phyloP scores from a whole-genome alignment of 2,888 invertebrate genomes.

The Deroplatys truncata region DNA sequence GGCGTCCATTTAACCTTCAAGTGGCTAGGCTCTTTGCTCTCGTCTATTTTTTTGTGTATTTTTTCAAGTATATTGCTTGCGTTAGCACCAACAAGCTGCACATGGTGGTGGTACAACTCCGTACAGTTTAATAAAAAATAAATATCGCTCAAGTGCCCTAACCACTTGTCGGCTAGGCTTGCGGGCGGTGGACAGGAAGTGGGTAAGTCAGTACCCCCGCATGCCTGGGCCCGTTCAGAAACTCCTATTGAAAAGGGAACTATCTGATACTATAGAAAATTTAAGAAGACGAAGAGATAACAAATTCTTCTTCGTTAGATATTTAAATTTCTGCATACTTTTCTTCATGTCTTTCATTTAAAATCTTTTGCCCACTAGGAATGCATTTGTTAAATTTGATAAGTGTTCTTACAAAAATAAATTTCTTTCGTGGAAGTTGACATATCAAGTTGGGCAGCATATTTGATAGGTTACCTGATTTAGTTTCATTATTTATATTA shows the following conservation, averaged over 20 bases:
- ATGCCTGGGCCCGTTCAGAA: slow-evolving; percentile 15
- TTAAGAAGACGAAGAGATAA: slow-evolving; percentile 33
- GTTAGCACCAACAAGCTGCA: background rate
- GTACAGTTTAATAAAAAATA: background rate
- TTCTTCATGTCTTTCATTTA: slow-evolving; percentile 33
- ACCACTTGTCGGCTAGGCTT: background rate
- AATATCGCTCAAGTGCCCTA: background rate
- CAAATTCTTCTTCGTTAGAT: slow-evolving; percentile 32
- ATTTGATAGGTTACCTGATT: slow-evolving; percentile 35
- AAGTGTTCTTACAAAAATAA: slow-evolving; percentile 37
- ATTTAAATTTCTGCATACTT: slow-evolving; percentile 32
- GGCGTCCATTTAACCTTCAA: background rate
- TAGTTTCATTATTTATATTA: slow-evolving; percentile 34
- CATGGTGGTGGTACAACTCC: background rate
- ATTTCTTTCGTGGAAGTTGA: slow-evolving; percentile 36
- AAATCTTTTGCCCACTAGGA: slow-evolving; percentile 36
- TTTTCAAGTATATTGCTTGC: background rate
- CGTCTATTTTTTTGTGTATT: background rate
- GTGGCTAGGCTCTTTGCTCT: background rate
- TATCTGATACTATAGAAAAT: slow-evolving; percentile 33
- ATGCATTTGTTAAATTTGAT: slow-evolving; percentile 36
- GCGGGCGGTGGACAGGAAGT: background rate
- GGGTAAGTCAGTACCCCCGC: background rate
- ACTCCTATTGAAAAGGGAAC: slow-evolving; percentile 32
- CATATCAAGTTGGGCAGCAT: slow-evolving; percentile 36